These are phyloP conservation scores for Lethrus apterus DNA, from an alignment of 1,140 invertebrate species.

Conservation along the genomic window DNA sequence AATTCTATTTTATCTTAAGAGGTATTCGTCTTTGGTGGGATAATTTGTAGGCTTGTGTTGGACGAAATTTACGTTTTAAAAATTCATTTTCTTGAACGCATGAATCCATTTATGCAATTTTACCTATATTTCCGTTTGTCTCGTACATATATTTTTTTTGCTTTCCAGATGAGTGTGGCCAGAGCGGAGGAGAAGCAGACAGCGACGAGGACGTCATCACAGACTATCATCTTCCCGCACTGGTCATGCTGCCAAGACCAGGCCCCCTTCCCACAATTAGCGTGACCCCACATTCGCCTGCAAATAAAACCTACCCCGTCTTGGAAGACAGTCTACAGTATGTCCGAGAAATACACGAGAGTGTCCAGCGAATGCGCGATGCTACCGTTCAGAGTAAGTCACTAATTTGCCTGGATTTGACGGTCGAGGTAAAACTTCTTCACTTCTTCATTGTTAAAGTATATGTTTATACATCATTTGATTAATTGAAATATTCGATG, in stretches of 20 bases:
- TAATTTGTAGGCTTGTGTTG: background rate
- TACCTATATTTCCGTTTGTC: background rate
- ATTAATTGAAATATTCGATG: too few species aligned
- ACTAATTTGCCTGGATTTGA: too few species aligned
- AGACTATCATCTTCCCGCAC: conserved; percentile 45
- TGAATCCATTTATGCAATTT: too few species aligned
- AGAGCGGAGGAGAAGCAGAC: conserved; percentile 51
- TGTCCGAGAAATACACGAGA: conserved; percentile 64
- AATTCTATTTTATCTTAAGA: too few species aligned
- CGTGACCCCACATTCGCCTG: conserved; percentile 77
- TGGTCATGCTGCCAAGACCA: conserved; percentile 35
- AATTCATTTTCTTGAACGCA: background rate
- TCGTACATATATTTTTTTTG: conserved; percentile 14
- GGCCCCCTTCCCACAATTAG: conserved; percentile 66
- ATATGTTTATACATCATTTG: too few species aligned
- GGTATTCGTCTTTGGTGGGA: too few species aligned
- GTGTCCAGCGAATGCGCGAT: conserved; percentile 67
- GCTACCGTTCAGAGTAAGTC: conserved; percentile 43
- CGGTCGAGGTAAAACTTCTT: too few species aligned
- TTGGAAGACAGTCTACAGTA: conserved; percentile 71
- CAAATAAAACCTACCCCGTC: conserved; percentile 54
- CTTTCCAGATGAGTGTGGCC: conserved; percentile 48
- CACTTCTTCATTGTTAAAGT: too few species aligned
- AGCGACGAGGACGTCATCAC: conserved; percentile 64
- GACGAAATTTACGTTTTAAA: background rate